Percentiles rank a stretch among this genome's conserved stretches.
Conservation (phyloP, 2,797 vertebrate genomes). For the Sebastes iracundus region DNA sequence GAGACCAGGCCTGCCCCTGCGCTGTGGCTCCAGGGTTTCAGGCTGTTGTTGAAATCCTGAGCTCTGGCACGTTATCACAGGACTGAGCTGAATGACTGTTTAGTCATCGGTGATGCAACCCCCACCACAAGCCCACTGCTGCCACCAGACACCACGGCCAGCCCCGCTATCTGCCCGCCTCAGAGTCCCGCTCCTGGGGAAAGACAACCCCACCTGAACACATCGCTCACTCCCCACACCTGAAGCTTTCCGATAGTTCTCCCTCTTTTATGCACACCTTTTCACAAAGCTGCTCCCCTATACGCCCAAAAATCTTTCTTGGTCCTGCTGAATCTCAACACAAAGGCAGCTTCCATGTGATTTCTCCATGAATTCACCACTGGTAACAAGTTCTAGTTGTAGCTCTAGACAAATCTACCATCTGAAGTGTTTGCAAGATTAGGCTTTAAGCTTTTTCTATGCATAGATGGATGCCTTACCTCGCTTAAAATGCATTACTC, state of each 20-base stretch:
- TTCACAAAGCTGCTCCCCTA: neutral
- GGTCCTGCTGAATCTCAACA: constrained; percentile 1
- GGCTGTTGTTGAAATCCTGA: constrained; percentile 60
- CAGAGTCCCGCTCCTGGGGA: constrained; percentile 27
- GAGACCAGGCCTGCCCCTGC: constrained; percentile 80
- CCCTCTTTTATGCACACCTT: neutral
- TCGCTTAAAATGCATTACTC: constrained; percentile 58
- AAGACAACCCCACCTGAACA: constrained; percentile 34
- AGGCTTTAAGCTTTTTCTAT: neutral
- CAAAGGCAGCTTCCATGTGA: neutral
- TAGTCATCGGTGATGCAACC: constrained; percentile 63
- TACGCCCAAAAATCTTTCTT: neutral
- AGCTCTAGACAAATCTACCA: neutral
- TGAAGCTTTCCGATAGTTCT: constrained; percentile 20
- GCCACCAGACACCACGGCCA: constrained; percentile 25
- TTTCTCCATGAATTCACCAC: neutral
- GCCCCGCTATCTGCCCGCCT: constrained; percentile 22
- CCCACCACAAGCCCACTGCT: neutral
- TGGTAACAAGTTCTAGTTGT: neutral
- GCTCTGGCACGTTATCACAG: constrained; percentile 69
- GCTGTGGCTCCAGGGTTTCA: constrained; percentile 64
- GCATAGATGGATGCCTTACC: constrained; percentile 40
- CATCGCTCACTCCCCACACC: constrained; percentile 17
- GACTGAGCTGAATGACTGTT: constrained; percentile 51
- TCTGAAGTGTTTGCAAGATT: neutral